Evolutionary conservation across 2,888 invertebrate species (phyloP), one percentile per base, ranked within the genome.

Genomic region (Invenusta paracnida): DNA sequence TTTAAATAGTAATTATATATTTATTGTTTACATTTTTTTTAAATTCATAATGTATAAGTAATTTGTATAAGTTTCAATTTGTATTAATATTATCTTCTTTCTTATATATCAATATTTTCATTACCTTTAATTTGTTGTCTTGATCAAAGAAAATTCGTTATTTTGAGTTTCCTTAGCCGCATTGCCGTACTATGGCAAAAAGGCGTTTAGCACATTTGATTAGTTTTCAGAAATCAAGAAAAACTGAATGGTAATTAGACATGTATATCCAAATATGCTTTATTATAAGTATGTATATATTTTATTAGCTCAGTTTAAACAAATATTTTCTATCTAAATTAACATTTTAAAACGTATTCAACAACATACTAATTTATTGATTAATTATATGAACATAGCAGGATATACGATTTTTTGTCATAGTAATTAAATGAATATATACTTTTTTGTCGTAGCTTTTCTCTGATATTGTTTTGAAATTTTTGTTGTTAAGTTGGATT

Each of bases 221-320:
- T 5, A 73, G 23, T 73, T 73, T 73, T 73, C 73, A 73, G 73
- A 73, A 73, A 73, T 73, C 73, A 73, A 73, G 73, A 73, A 73
- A 73, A 73, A 73, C 73, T 73, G 73, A 73, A 73, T 73, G 73
- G 73, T 73, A 13, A 73, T 73, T 73, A 73, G 2, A 73, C 73
- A 73, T 73, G 27, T 23, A 73, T 73, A 23, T 73, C 5, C 73
- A 73, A 73, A n/a, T 73, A 73, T 73, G 25, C 27, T 73, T 13
- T 73, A 25, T 73, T 73, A 73, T 73, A 73, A 73, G 5, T 73
- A 73, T 73, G 5, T 73, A 73, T 73, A 73, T 73, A 73, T 73
- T 73, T 73, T 13, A 73, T 73, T n/a, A 73, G 73, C 73, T 73
- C 25, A 73, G 27, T 73, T 73, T 73, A 73, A 73, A 73, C 73